Evolutionary conservation across 2,113 vertebrate genomes (phyloP).

Genomic region (Dromas ardeola): DNA sequence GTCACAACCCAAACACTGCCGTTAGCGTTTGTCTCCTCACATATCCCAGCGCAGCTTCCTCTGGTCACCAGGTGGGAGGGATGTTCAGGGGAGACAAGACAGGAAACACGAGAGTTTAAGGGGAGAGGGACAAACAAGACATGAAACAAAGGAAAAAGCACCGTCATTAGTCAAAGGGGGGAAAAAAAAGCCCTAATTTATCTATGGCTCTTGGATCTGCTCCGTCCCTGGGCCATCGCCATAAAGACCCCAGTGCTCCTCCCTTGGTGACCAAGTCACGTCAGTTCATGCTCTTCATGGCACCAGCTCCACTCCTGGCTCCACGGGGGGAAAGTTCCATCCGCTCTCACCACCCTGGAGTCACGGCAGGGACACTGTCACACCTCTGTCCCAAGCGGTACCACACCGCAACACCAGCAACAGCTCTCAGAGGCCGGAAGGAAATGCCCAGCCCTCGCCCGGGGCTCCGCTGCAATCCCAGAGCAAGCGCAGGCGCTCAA

Average conservation of each 20-base stretch:
- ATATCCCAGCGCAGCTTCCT: conserved; percentile 99
- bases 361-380: background rate
- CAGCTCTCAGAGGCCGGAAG: accelerated
- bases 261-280: background rate
- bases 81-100: conserved; percentile 75
- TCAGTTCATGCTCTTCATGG: background rate
- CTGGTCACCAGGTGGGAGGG: conserved; percentile 79
- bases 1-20: conserved; percentile 40
- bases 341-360: background rate
- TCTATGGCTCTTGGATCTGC: background rate
- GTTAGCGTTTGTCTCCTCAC: conserved; percentile 81
- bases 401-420: background rate
- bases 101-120: conserved; percentile 65
- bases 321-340: background rate
- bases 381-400: accelerated
- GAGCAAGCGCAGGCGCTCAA: accelerated
- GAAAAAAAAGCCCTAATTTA: background rate
- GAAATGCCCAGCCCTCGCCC: accelerated
- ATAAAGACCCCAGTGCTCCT: background rate
- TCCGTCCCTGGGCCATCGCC: accelerated
- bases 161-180: conserved; percentile 15
- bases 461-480: background rate
- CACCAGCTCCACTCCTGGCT: background rate
- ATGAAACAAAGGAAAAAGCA: conserved; percentile 70
- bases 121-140: conserved; percentile 35